These are phyloP conservation scores for Pungitius pungitius DNA, from an alignment of 2,113 vertebrate genomes.

Conservation along the genomic window DNA sequence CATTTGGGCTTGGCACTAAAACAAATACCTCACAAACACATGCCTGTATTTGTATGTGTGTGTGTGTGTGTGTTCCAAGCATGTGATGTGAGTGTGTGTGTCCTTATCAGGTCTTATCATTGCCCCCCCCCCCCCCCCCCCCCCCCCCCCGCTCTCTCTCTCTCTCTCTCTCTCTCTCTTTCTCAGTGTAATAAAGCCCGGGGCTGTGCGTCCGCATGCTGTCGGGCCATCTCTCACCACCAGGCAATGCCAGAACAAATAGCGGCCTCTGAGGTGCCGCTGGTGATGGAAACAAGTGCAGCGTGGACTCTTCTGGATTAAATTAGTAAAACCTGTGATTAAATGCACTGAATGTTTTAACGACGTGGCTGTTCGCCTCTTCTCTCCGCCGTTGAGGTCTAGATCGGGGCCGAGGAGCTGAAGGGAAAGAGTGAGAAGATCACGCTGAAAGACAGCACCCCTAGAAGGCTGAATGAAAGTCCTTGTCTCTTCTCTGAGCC, in stretches of 20 bases:
- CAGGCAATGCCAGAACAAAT: slow-evolving; percentile 65
- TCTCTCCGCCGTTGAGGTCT: slow-evolving; percentile 1
- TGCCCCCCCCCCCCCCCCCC: slow-evolving; percentile 1
- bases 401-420: slow-evolving; percentile 3
- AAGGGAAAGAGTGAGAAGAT: slow-evolving; percentile 56
- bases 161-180: slow-evolving; percentile 29
- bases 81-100: slow-evolving; percentile 33
- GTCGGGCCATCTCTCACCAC: slow-evolving; percentile 68
- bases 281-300: slow-evolving; percentile 17
- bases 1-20: slow-evolving; percentile 55
- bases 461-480: slow-evolving; percentile 67
- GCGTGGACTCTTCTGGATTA: slow-evolving; percentile 12
- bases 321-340: neutral
- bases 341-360: neutral
- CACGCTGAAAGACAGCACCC: slow-evolving; percentile 67
- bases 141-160: slow-evolving; percentile 19
- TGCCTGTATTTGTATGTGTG: slow-evolving; percentile 37
- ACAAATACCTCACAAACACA: slow-evolving; percentile 50
- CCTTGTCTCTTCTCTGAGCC: slow-evolving; percentile 64
- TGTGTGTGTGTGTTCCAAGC: slow-evolving; percentile 24
- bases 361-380: neutral
- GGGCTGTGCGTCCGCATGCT: slow-evolving; percentile 39
- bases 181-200: slow-evolving; percentile 61
- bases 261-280: slow-evolving; percentile 43
- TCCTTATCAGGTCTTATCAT: slow-evolving; percentile 50